Conservation (phyloP, 2,888 invertebrate genomes). For the Steinernema carpocapsae region DNA sequence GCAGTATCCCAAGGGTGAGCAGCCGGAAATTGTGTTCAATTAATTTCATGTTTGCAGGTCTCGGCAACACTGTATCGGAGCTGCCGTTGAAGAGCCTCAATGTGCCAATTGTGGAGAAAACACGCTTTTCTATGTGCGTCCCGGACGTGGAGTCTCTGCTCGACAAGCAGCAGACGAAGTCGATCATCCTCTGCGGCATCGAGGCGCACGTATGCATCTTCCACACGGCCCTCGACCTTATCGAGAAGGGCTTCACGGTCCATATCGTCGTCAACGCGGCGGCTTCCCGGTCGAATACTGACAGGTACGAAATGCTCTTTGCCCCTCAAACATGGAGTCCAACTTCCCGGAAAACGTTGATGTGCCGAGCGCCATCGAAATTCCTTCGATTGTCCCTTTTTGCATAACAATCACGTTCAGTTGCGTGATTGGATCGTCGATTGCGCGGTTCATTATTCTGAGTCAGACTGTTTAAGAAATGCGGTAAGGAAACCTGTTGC, state of each 20-base stretch:
- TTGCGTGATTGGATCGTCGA: no score
- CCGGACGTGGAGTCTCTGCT: conserved; percentile 71
- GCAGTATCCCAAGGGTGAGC: conserved; percentile 74
- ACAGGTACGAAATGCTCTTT: conserved; percentile 68
- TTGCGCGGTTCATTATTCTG: no score
- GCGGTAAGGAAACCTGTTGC: no score
- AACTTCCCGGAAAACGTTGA: background rate
- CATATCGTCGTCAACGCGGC: conserved; percentile 74
- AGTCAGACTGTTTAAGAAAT: no score
- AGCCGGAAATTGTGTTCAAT: background rate
- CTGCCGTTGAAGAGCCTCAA: conserved; percentile 70
- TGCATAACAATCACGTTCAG: no score
- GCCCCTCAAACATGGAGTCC: no score
- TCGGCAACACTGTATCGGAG: conserved; percentile 73
- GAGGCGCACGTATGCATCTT: conserved; percentile 75
- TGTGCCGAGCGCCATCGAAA: background rate
- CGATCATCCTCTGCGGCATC: conserved; percentile 72
- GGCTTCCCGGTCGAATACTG: conserved; percentile 72
- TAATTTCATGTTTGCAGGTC: conserved; percentile 70
- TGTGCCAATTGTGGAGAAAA: conserved; percentile 61
- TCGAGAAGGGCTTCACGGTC: conserved; percentile 72
- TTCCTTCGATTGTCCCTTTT: no score
- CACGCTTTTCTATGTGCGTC: conserved; percentile 74
- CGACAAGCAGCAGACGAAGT: conserved; percentile 55
- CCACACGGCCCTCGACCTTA: conserved; percentile 73